These are phyloP conservation scores for Myotis vivesi DNA, from an alignment of 2,797 vertebrate species.

Conservation along the genomic window DNA sequence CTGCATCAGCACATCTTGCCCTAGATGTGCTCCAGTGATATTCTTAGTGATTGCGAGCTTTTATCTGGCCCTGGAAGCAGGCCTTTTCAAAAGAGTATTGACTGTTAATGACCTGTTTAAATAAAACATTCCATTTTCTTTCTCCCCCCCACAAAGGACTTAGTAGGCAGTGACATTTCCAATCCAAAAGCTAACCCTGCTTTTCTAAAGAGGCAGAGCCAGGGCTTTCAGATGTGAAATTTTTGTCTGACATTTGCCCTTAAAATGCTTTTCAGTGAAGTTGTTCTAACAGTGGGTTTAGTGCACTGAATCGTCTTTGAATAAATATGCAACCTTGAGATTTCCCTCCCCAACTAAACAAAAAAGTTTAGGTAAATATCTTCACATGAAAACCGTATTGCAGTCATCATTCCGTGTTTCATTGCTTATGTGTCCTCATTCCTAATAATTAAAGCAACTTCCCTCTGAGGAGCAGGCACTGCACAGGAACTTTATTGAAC, in stretches of 20 bases:
- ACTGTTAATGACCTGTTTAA: constrained; percentile 73
- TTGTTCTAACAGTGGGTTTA: constrained; percentile 55
- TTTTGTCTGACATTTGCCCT: constrained; percentile 71
- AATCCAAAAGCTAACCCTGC: constrained; percentile 68
- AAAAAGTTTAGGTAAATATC: neutral
- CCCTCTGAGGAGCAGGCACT: constrained; percentile 7
- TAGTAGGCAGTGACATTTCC: constrained; percentile 66
- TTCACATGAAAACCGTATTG: constrained; percentile 36
- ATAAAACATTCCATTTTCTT: constrained; percentile 63
- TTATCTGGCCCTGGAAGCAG: constrained; percentile 66
- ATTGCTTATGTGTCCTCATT: constrained; percentile 45
- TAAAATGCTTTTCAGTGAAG: constrained; percentile 65
- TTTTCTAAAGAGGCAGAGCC: constrained; percentile 68
- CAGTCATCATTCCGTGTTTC: neutral
- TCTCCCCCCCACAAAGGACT: constrained; percentile 55
- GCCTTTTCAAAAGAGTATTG: constrained; percentile 69
- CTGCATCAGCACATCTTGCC: constrained; percentile 59
- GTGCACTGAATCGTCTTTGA: constrained; percentile 60
- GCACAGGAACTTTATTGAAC: constrained; percentile 17
- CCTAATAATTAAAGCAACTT: constrained; percentile 53
- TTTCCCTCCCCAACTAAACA: constrained; percentile 40
- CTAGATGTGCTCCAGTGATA: constrained; percentile 60
- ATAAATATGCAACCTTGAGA: constrained; percentile 66
- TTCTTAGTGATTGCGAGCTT: constrained; percentile 68
- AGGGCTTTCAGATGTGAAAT: constrained; percentile 68